phyloP scores from a whole-genome alignment of 2,113 vertebrate species.

The Silurus glanis region DNA sequence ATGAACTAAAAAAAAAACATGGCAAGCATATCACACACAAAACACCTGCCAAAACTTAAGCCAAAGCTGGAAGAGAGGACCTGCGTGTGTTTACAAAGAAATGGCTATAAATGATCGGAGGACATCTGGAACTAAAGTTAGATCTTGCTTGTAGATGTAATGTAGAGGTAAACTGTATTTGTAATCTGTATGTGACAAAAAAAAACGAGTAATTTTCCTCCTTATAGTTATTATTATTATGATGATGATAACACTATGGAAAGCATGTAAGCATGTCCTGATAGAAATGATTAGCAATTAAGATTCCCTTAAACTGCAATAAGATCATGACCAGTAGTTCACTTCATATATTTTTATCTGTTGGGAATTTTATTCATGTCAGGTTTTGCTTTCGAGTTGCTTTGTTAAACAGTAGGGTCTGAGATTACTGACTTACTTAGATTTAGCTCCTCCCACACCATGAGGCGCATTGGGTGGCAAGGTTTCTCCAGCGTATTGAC shows the following conservation, averaged over 20 bases:
- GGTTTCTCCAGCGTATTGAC: too few species aligned
- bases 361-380: neutral
- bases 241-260: neutral
- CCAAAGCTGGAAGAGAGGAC: too few species aligned
- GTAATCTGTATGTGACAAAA: neutral
- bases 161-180: neutral
- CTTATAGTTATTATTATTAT: neutral
- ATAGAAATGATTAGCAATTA: neutral
- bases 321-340: neutral
- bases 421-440: too few species aligned
- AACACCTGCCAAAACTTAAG: too few species aligned
- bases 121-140: too few species aligned
- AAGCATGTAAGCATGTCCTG: neutral
- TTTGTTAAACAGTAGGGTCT: neutral
- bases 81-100: too few species aligned
- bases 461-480: too few species aligned
- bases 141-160: too few species aligned
- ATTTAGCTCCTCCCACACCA: too few species aligned
- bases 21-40: too few species aligned
- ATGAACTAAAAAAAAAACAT: too few species aligned
- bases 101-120: too few species aligned
- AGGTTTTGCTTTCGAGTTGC: neutral
- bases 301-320: neutral
- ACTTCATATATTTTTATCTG: neutral
- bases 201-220: neutral